phyloP scores from a whole-genome alignment of 2,797 vertebrate species.

The Phylloscopus collybita region DNA sequence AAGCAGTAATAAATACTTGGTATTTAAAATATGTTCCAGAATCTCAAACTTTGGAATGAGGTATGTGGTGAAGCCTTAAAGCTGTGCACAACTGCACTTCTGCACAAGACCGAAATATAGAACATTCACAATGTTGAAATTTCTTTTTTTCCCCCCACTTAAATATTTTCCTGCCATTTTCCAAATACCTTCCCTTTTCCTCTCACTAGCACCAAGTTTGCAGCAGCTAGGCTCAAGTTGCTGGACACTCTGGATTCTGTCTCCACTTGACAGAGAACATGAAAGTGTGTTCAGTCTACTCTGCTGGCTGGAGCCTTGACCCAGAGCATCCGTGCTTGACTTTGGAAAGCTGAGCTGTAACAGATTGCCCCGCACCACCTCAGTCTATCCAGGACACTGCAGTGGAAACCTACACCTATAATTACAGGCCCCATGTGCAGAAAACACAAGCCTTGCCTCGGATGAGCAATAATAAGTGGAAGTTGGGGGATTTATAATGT shows the following conservation, averaged over 20 bases:
- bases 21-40: neutral
- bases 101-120: neutral
- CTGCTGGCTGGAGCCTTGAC: neutral
- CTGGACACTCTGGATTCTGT: neutral
- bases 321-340: accelerated
- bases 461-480: neutral
- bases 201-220: neutral
- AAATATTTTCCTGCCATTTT: neutral
- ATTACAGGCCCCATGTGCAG: neutral
- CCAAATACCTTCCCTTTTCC: neutral
- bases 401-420: neutral
- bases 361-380: neutral
- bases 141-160: neutral
- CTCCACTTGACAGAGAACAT: neutral
- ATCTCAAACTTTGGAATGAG: neutral
- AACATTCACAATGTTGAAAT: neutral
- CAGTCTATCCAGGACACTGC: neutral
- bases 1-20: neutral
- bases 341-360: neutral
- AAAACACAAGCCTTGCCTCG: neutral
- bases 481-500: neutral
- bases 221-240: neutral
- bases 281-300: accelerated
- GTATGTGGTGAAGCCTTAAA: neutral
- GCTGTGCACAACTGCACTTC: neutral